phyloP scores from a whole-genome alignment of 2,797 vertebrate genomes.

The Clarias platycephalus region DNA sequence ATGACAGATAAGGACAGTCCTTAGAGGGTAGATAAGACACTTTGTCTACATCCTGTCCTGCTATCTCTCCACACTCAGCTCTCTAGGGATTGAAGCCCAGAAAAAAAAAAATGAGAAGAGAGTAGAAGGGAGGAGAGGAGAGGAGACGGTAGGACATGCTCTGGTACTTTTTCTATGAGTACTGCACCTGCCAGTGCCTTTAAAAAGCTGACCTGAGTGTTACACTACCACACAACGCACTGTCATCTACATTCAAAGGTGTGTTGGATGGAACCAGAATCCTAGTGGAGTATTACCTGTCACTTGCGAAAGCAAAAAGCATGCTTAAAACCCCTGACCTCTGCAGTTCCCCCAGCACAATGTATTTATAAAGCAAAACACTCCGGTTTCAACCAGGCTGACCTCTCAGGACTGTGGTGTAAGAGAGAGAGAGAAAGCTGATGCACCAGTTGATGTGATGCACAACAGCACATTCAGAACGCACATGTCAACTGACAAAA shows the following conservation, averaged over 20 bases:
- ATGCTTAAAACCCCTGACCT: constrained; percentile 59
- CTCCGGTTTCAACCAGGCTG: constrained; percentile 48
- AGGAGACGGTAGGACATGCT: constrained; percentile 28
- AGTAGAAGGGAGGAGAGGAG: neutral
- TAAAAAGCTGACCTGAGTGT: constrained; percentile 39
- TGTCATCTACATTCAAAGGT: constrained; percentile 43
- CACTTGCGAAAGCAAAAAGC: constrained; percentile 58
- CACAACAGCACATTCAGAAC: constrained; percentile 19
- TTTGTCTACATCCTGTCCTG: constrained; percentile 31
- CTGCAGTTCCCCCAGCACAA: constrained; percentile 64
- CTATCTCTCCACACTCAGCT: constrained; percentile 32
- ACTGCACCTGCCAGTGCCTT: constrained; percentile 34
- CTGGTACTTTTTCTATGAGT: constrained; percentile 14
- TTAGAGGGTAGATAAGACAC: constrained; percentile 38
- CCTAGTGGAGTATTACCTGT: constrained; percentile 47
- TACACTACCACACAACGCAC: constrained; percentile 26
- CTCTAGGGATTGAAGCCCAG: constrained; percentile 26
- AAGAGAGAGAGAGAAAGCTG: constrained; percentile 34
- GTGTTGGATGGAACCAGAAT: constrained; percentile 16
- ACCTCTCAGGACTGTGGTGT: constrained; percentile 29
- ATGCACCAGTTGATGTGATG: constrained; percentile 13
- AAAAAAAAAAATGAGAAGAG: constrained; percentile 8
- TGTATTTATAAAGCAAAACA: constrained; percentile 67
- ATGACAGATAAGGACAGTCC: constrained; percentile 27
- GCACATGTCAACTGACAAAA: constrained; percentile 2